Evolutionary conservation across 1,140 invertebrate genomes (phyloP), one percentile per base, ranked within the genome.

Genomic region (Rhyacophila brunnea): DNA sequence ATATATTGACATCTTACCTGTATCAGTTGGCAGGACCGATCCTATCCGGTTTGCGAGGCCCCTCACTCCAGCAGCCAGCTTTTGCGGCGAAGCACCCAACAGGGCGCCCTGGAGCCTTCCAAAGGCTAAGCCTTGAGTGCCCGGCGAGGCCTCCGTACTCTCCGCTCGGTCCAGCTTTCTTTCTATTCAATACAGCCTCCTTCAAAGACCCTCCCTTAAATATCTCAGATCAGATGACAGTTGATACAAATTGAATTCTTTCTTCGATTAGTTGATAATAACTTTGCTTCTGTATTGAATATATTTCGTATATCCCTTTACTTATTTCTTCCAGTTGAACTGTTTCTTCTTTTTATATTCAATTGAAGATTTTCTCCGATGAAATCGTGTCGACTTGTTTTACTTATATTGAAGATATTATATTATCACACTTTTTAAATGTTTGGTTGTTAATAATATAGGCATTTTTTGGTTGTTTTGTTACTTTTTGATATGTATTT

Each of bases 1-100:
- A n/a, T n/a, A n/a, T n/a, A n/a, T 28, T 28, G 9, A 28, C 23
- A 28, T 28, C 63, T 65, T 47, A 65, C 64, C 64, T 61, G 64
- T 62, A 17, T 65, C 64, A 32, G 64, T 62, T 23, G 64, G 60
- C 32, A 62, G 51, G 11, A 60, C 59, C 28, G 64, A 62, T 23
- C 64, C 59, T 13, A 61, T 52, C 20, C 60, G 44, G 35, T 50
- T 59, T 10, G 60, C 60, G 10, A 65, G 60, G 15, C 64, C 66
- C 18, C 74, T 70, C 67, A 69, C 76, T 72, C 73, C 74, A 70
- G 75, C 70, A 70, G 73, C 71, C 68, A 79, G 73, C 74, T 76
- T 75, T 73, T 78, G 68, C 71, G 73, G 79, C 68, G 75, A 74
- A 72, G 78, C 81, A 67, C 75, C 75, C 35, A 74, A 68, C 67